phyloP scores from a whole-genome alignment of 2,113 vertebrate species.

The Crotalus horridus region DNA sequence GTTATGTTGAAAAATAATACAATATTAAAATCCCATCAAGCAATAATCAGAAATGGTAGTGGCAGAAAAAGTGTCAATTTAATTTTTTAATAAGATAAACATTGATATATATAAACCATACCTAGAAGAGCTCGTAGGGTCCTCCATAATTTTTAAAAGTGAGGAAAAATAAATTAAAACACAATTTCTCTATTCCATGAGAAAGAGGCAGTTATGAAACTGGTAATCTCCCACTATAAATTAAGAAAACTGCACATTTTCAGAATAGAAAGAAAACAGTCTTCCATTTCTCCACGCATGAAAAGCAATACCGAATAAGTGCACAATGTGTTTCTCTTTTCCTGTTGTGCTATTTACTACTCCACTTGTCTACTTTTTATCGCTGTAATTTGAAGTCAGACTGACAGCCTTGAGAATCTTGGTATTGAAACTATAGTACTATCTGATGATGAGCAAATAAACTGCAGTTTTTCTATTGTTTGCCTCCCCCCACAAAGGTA shows the following conservation, averaged over 20 bases:
- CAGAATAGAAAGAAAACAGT: not conserved
- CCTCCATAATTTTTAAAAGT: not conserved
- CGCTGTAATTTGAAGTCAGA: not conserved
- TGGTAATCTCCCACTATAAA: not conserved
- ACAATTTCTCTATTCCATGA: not conserved
- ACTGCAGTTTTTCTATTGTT: not conserved
- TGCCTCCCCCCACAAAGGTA: not conserved
- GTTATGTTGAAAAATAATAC: not conserved
- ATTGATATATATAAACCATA: not conserved
- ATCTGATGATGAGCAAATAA: not conserved
- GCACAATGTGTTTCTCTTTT: not conserved
- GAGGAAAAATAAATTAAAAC: not conserved
- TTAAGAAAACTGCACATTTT: not conserved
- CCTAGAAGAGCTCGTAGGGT: not conserved
- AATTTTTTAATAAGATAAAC: not conserved
- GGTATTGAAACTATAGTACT: not conserved
- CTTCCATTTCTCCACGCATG: not conserved
- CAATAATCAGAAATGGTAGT: not conserved
- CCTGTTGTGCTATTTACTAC: not conserved
- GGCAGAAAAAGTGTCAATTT: not conserved
- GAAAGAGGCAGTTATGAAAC: not conserved
- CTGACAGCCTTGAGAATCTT: not conserved
- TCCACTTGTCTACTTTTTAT: not conserved
- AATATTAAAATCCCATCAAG: not conserved
- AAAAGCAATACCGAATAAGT: not conserved